A percentile compares a stretch with the other conserved stretches of the same genome.
Conservation (phyloP, 2,888 invertebrate genomes). For the Hydrotaea diabolus region DNA sequence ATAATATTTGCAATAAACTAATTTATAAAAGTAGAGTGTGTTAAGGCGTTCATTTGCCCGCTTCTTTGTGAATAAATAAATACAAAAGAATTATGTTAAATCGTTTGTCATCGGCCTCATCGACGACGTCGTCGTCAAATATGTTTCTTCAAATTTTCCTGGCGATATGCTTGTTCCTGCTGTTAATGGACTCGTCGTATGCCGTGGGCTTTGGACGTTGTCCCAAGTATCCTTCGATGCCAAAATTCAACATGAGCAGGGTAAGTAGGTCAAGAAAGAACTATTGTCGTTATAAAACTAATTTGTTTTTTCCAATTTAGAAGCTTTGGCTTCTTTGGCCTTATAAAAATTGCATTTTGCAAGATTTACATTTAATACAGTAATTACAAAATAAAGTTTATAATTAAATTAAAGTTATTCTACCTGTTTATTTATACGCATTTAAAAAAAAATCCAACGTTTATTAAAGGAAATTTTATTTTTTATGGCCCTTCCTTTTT, state of each 20-base stretch:
- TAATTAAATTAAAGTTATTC: too few relatives aligned
- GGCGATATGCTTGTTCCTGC: constrained; percentile 54
- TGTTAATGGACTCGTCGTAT: constrained; percentile 59
- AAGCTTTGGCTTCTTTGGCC: too few relatives aligned
- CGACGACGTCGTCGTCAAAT: constrained; percentile 19
- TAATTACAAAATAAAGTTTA: too few relatives aligned
- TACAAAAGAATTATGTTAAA: constrained; percentile 54
- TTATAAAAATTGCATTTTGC: too few relatives aligned
- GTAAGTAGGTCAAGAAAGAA: constrained; percentile 84
- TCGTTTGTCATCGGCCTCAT: constrained; percentile 31
- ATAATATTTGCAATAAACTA: constrained; percentile 51
- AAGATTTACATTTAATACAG: too few relatives aligned
- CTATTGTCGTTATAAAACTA: too few relatives aligned
- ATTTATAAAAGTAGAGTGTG: constrained; percentile 29
- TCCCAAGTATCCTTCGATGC: constrained; percentile 85
- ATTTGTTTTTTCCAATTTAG: too few relatives aligned
- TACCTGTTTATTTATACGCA: too few relatives aligned
- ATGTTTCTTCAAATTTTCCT: constrained; percentile 46
- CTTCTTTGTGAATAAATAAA: constrained; percentile 25
- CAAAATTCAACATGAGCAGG: constrained; percentile 85
- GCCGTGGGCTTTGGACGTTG: constrained; percentile 85
- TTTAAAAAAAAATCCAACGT: too few relatives aligned
- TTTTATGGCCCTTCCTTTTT: too few relatives aligned
- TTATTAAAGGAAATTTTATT: too few relatives aligned
- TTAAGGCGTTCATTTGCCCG: constrained; percentile 3